Evolutionary conservation across 2,797 vertebrate species (phyloP), one percentile per base, ranked within the genome.

Genomic region (Gymnocypris eckloni): DNA sequence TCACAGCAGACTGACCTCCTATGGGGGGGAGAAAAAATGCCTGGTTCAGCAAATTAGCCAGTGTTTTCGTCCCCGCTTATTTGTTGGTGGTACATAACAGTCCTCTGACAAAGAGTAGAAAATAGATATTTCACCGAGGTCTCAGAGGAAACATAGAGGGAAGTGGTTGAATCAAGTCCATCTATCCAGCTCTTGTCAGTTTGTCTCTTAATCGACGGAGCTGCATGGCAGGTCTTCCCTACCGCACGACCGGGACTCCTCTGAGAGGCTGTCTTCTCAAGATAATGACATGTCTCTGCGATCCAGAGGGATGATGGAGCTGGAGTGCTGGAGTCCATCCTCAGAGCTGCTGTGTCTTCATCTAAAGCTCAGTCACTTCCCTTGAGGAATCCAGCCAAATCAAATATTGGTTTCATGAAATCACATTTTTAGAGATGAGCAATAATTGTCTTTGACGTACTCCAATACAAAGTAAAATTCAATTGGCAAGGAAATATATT

Each of bases 11-110:
- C 77, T 76, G 88, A 82, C 84, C 89, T 84, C 73, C 41, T 84
- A 64, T 45, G 39, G 75, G 28, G 37, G 71, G 33, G 25, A 87
- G 69, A 61, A 88, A 91, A 94, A 92, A 90, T 92, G 90, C 90
- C 84, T 87, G 90, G 88, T 92, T 94, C 93, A 93, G 92, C 93
- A 94, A 91, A 94, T 92, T 91, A 93, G 91, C 90, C 86, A 90
- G 89, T 94, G 87, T 90, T 92, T 93, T 88, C 45, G 52, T 83
- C 54, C 28, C 69, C n/a, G 43, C 22, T 90, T 90, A 89, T 88
- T 83, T 22, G 33, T 33, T 33, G 33, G 33, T 33, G 33, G 33
- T 33, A 33, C 92, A 90, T 91, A 92, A 92, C 90, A 89, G 90
- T 88, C 90, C 87, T 89, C 90, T 89, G 89, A 90, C 79, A 88